Evolutionary conservation across 2,797 vertebrate genomes (phyloP).

Genomic region (Sylvia borin): DNA sequence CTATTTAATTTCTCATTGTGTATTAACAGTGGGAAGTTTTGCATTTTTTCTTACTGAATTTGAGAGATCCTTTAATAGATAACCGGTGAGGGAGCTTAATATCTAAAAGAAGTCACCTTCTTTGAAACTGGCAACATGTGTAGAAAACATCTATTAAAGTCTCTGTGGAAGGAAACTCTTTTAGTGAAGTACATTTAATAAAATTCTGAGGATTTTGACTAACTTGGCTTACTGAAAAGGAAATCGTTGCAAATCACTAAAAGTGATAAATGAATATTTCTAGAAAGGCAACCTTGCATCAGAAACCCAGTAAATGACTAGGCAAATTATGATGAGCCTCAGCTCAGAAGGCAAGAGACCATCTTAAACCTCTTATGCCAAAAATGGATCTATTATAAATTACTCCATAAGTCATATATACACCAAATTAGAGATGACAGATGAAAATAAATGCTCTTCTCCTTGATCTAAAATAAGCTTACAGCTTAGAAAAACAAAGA

Average conservation of each 20-base stretch:
- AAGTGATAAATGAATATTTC: background rate
- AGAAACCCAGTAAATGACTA: background rate
- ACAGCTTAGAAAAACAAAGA: background rate
- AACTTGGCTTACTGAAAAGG: background rate
- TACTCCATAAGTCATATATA: background rate
- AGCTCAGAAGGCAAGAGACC: background rate
- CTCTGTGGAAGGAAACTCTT: background rate
- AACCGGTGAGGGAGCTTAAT: background rate
- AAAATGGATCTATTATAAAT: background rate
- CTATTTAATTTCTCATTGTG: background rate
- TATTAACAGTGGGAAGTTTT: background rate
- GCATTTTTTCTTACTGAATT: background rate
- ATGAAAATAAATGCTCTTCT: background rate
- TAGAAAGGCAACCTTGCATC: background rate
- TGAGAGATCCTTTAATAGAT: background rate
- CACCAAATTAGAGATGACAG: background rate
- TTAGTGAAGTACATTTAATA: background rate
- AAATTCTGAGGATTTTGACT: background rate
- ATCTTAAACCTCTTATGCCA: background rate
- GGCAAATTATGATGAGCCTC: background rate
- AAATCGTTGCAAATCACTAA: background rate
- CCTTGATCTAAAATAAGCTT: background rate
- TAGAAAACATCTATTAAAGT: background rate
- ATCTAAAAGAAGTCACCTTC: background rate
- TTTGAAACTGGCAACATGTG: background rate